Evolutionary conservation across 2,888 invertebrate genomes (phyloP), one percentile per base, ranked within the genome.

Genomic region (Xylophagus ater): DNA sequence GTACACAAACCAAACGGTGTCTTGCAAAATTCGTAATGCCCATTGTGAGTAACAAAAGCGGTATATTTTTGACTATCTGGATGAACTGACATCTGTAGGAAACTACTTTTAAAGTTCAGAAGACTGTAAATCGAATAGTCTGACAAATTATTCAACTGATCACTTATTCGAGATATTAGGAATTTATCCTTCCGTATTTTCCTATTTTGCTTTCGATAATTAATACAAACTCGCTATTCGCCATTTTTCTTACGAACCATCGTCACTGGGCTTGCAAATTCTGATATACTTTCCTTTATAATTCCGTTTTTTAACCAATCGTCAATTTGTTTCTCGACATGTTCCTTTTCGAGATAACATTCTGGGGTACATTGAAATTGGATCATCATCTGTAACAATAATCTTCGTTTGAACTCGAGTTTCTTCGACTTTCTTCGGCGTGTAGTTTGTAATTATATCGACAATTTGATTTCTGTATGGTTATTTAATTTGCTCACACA

Each of bases 111-210:
- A 10, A 39, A 28, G 21, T 39, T 33, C 2, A 39, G n/a, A n/a
- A n/a, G n/a, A n/a, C n/a, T n/a, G n/a, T n/a, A n/a, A n/a, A n/a
- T n/a, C n/a, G n/a, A n/a, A n/a, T n/a, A n/a, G n/a, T n/a, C n/a
- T n/a, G n/a, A n/a, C n/a, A n/a, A n/a, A n/a, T n/a, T n/a, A n/a
- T 38, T 39, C 15, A 61, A 46, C 10, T 51, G 51, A 39, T 59
- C 58, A 37, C 60, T 56, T n/a, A 61, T 59, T 3, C 57, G 25
- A 2, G 61, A 58, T 19, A 61, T 34, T 2, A 56, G 57, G 41
- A 46, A 55, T 34, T 47, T 44, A 25, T 55, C 54, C 33, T 52
- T 55, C 1, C 46, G 39, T 2, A 57, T 51, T 34, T 53, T 49
- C 18, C 47, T 39, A 44, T 63, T 63, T 4, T 61, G 25, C 12